These are phyloP conservation scores for Mesembrinibis cayennensis DNA, from an alignment of 2,113 vertebrate species.

Conservation along the genomic window DNA sequence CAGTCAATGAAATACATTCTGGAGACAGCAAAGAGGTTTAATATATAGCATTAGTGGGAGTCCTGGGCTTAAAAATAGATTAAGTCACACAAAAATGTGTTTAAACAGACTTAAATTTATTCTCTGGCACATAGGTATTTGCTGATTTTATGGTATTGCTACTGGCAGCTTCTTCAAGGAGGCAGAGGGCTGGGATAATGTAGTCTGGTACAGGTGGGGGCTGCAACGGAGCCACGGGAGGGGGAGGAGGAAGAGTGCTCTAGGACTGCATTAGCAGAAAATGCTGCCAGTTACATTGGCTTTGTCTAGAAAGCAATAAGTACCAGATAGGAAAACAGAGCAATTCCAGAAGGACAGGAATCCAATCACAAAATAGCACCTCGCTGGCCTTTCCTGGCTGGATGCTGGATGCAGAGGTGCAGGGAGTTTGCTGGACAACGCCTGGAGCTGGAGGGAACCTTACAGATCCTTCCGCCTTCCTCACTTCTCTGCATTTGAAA, in stretches of 20 bases:
- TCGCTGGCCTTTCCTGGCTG: not conserved
- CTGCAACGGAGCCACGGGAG: not conserved
- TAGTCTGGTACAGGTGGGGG: not conserved
- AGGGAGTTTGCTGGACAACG: not conserved
- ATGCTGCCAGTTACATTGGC: not conserved
- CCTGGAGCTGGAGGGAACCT: not conserved
- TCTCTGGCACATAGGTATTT: constrained; percentile 30
- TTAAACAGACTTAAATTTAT: constrained; percentile 42
- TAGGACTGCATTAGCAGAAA: not conserved
- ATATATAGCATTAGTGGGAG: constrained; percentile 45
- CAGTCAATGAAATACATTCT: constrained; percentile 49
- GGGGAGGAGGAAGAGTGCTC: not conserved
- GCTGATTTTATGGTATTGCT: constrained; percentile 59
- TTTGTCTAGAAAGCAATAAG: not conserved
- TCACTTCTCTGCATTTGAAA: not conserved
- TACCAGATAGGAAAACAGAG: not conserved
- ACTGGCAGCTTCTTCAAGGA: constrained; percentile 38
- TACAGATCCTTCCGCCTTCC: not conserved
- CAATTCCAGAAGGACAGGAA: not conserved
- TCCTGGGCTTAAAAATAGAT: constrained; percentile 55
- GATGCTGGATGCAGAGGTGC: not conserved
- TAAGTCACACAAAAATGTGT: constrained; percentile 54
- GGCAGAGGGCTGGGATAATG: not conserved
- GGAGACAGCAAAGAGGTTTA: constrained; percentile 46
- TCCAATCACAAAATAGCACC: not conserved